Evolutionary conservation across 2,888 invertebrate genomes (phyloP).

Genomic region (Eupithecia insigniata): DNA sequence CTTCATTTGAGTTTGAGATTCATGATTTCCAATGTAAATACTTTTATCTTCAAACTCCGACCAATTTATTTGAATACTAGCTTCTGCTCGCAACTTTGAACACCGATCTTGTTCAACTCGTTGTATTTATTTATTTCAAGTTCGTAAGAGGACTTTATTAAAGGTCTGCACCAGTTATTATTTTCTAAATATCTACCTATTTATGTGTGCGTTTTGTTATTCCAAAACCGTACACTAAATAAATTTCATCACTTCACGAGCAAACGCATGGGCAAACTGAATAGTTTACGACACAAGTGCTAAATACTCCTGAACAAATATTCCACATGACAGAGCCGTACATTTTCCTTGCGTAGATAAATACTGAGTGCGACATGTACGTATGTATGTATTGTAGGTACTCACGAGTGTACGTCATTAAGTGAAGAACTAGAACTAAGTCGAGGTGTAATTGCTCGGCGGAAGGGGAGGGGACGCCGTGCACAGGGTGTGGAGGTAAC

Average conservation of each 20-base stretch:
- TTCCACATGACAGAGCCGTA: background rate
- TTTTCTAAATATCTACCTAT: no score
- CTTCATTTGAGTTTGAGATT: background rate
- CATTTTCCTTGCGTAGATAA: background rate
- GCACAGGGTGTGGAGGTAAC: background rate
- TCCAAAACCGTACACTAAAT: no score
- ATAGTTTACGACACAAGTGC: no score
- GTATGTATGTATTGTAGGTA: background rate
- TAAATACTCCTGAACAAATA: background rate
- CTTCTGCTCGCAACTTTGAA: background rate
- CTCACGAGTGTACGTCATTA: background rate
- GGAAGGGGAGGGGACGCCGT: background rate
- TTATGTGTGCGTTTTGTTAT: no score
- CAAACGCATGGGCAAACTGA: no score
- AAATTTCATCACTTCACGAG: background rate
- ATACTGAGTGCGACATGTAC: background rate
- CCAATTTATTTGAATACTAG: background rate
- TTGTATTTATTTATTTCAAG: background rate
- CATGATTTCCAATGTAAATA: conserved; percentile 2
- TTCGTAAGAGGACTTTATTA: background rate
- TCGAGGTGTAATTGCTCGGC: conserved; percentile 1
- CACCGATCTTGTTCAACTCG: background rate
- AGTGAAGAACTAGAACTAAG: background rate
- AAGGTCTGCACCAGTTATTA: no score
- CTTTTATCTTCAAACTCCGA: background rate